Conservation (phyloP, 1,140 invertebrate genomes). For the Papilio polyxenes region DNA sequence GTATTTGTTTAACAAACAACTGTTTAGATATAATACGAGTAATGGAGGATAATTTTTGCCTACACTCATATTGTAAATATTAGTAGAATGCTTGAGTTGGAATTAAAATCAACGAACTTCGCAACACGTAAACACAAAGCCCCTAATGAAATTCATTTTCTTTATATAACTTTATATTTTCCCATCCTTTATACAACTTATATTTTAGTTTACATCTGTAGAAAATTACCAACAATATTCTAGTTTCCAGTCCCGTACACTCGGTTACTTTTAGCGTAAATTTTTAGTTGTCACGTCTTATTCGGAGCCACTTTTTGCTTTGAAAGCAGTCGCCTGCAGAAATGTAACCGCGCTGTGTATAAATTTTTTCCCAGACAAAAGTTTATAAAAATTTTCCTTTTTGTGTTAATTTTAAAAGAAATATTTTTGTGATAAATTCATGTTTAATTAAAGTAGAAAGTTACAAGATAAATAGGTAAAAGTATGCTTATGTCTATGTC, state of each 20-base stretch:
- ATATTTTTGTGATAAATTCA: neutral
- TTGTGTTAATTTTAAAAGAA: neutral
- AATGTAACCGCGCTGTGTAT: slow-evolving; percentile 17
- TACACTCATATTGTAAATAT: neutral
- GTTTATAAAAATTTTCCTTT: slow-evolving; percentile 20
- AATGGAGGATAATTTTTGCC: no score
- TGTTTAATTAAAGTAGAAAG: neutral
- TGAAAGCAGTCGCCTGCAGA: slow-evolving; percentile 33
- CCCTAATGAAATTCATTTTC: slow-evolving; percentile 4
- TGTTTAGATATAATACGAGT: no score
- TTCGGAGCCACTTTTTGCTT: slow-evolving; percentile 36
- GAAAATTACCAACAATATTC: slow-evolving; percentile 32
- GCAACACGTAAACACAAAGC: neutral
- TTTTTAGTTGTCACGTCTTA: slow-evolving; percentile 34
- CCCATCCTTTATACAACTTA: neutral
- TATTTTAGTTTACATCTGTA: slow-evolving; percentile 24
- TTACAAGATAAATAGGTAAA: neutral
- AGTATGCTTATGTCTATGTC: neutral
- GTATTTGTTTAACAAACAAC: neutral
- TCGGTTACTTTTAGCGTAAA: slow-evolving; percentile 35
- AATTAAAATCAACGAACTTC: neutral
- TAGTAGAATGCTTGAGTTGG: neutral
- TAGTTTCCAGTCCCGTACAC: slow-evolving; percentile 33
- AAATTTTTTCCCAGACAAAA: slow-evolving; percentile 18
- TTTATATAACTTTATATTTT: neutral